Percentiles rank a stretch among this genome's conserved stretches.
phyloP scores from a whole-genome alignment of 2,113 vertebrate species.

The Struthidea cinerea region DNA sequence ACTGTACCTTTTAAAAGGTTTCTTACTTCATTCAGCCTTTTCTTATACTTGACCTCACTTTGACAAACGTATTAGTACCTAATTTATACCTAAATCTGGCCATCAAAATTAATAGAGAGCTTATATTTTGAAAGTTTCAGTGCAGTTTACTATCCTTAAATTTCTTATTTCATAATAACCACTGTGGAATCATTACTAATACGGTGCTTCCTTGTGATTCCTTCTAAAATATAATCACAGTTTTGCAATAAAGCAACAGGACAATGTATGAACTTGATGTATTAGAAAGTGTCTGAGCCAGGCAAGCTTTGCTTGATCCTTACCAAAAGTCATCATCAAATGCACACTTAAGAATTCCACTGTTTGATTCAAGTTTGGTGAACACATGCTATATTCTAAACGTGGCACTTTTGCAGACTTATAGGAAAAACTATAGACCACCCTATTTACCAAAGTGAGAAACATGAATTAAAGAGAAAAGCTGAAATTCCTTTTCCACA shows the following conservation, averaged over 20 bases:
- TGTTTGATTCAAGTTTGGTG: background rate
- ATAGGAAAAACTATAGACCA: background rate
- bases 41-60: background rate
- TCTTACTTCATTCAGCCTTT: background rate
- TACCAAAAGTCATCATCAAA: background rate
- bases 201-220: background rate
- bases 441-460: background rate
- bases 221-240: background rate
- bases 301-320: background rate
- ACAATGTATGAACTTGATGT: background rate
- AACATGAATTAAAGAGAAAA: background rate
- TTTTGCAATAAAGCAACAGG: background rate
- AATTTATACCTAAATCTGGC: background rate
- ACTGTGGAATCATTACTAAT: background rate
- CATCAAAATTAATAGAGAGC: background rate
- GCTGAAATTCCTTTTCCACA: background rate
- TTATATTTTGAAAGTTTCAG: background rate
- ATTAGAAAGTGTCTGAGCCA: background rate
- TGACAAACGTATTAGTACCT: background rate
- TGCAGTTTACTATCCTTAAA: background rate
- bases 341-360: background rate
- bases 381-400: background rate
- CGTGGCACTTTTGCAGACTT: background rate
- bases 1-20: background rate
- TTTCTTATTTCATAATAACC: background rate